Conservation (phyloP, 2,113 vertebrate species). For the Microcebus tavaratra region DNA sequence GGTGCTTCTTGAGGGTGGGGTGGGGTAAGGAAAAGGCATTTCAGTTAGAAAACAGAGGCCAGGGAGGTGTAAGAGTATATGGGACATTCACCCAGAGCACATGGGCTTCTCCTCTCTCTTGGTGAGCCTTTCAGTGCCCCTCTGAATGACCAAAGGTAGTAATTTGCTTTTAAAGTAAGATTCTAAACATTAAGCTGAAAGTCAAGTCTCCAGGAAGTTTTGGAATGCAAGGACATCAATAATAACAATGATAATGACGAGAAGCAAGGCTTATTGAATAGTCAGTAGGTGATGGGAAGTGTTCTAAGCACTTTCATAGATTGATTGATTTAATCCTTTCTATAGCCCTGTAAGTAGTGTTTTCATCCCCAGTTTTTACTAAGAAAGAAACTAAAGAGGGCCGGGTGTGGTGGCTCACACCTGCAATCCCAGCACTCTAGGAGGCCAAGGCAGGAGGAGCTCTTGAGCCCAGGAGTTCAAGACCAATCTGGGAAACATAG, state of each 20-base stretch:
- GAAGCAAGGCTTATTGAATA: not conserved
- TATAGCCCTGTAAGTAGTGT: accelerated
- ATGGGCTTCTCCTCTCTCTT: no score
- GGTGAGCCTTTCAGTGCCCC: accelerated
- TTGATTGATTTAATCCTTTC: accelerated
- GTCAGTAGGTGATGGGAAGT: not conserved
- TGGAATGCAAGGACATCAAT: not conserved
- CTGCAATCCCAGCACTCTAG: no score
- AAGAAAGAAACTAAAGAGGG: not conserved
- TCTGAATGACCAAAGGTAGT: not conserved
- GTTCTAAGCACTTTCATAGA: accelerated
- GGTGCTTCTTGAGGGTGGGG: not conserved
- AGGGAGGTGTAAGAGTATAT: accelerated
- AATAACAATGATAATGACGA: accelerated
- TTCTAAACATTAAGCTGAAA: accelerated
- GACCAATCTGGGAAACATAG: no score
- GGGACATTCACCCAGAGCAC: not conserved
- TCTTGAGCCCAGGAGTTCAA: no score
- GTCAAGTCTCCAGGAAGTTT: not conserved
- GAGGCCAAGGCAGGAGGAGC: no score
- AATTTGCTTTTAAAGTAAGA: not conserved
- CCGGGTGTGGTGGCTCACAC: no score
- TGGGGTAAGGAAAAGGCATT: not conserved
- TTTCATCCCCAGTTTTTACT: not conserved
- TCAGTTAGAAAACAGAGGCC: accelerated